Base-by-base conservation (phyloP, 2,797 vertebrate genomes). In the Onychomys torridus region DNA sequence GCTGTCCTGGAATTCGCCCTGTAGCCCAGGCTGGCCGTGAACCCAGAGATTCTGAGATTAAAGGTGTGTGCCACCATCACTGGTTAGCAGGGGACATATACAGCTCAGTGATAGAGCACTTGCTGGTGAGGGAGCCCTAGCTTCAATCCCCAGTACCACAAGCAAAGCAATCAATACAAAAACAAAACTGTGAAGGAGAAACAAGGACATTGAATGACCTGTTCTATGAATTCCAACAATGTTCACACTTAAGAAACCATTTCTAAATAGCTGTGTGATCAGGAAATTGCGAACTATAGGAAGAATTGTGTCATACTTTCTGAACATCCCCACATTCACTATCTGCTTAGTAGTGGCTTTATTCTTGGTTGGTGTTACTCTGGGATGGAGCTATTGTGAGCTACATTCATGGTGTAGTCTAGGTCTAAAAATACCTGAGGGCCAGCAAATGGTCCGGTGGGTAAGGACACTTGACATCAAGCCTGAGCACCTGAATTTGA, bases 211-310 rank as follows among this genome's bases (percentile, higher is more conserved):
- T 52, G 84, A 75, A 57, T 37, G 77, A 49, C 19, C 1, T 87
- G 90, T 89, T 55, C 73, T 59, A 19, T 32, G 86, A n/a, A 89
- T 14, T 61, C 27, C 21, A 94, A 69, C 1, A 75, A 57, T 67
- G 34, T 84, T 65, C 23, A 84, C 84, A 88, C 55, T 95, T 88
- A 52, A 52, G 17, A 55, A 93, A 84, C 13, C 59, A 63, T 79
- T 95, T 89, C 71, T 84, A 79, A 83, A 65, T 32, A 94, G 78
- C 9, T 73, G 77, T 89, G 7, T 63, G 34, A 93, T 57, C 11
- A 89, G 46, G 61, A 91, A 65, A 78, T 17, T 69, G 77, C 49
- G 16, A 59, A 46, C 12, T 83, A 2, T 1, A 89, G 46, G 43
- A 71, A 93, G 65, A 86, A 93, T 5, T 83, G 46, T 7, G 81